Conservation (phyloP, 2,113 vertebrate genomes). For the Aegithalos caudatus region DNA sequence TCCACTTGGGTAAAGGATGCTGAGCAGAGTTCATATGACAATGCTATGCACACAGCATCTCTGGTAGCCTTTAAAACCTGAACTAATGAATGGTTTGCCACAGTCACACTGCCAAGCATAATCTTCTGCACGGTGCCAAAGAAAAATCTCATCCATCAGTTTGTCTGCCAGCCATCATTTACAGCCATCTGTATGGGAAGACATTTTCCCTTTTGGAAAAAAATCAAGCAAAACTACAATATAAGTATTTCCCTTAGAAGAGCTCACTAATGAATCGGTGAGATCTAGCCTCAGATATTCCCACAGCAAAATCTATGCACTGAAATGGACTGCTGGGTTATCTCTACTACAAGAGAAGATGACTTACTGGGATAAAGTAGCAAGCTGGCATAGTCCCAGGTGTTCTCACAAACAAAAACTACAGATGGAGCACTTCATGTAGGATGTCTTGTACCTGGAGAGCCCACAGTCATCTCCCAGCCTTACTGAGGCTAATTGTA, state of each 20-base stretch:
- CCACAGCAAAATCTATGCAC: background rate
- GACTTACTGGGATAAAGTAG: background rate
- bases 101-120: background rate
- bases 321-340: background rate
- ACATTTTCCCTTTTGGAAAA: conserved; percentile 28
- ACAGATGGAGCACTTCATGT: conserved; percentile 36
- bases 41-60: background rate
- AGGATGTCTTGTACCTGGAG: conserved; percentile 20
- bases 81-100: conserved; percentile 42
- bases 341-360: conserved; percentile 9
- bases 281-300: conserved; percentile 13
- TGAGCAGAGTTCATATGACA: background rate
- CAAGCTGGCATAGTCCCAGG: background rate
- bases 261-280: background rate
- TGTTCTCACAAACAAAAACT: background rate
- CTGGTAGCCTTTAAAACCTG: conserved; percentile 26
- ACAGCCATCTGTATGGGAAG: conserved; percentile 57
- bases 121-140: background rate
- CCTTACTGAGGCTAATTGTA: conserved; percentile 7
- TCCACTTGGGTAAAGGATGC: background rate
- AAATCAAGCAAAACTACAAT: conserved; percentile 40
- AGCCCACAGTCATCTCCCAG: background rate
- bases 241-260: conserved; percentile 16
- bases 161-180: conserved; percentile 53
- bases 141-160: conserved; percentile 44